These are phyloP conservation scores for Drosophila triauraria DNA, from an alignment of 1,140 invertebrate genomes.

Conservation along the genomic window DNA sequence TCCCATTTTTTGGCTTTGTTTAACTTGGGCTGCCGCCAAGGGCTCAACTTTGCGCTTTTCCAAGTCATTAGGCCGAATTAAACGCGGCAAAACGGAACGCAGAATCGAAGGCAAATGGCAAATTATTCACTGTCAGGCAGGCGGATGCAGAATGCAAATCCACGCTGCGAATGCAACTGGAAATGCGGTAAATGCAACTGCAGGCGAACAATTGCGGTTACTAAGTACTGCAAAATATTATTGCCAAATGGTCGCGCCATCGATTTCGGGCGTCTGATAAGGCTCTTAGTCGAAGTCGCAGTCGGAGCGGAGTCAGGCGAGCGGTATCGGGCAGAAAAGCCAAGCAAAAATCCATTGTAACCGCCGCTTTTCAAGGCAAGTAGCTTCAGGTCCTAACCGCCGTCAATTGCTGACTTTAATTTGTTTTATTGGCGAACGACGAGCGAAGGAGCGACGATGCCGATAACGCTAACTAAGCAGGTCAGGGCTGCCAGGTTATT, in stretches of 20 bases:
- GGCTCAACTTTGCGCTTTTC: constrained; percentile 71
- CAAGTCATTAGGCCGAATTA: constrained; percentile 73
- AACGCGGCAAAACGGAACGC: constrained; percentile 49
- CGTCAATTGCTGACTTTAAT: constrained; percentile 80
- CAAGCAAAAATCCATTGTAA: constrained; percentile 28
- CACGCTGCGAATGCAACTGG: constrained; percentile 35
- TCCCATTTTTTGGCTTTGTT: constrained; percentile 1
- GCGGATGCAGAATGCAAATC: constrained; percentile 51
- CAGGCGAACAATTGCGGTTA: constrained; percentile 52
- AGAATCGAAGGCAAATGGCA: constrained; percentile 71
- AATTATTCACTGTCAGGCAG: constrained; percentile 82
- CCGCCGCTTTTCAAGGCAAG: constrained; percentile 70
- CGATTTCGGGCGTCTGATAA: constrained; percentile 71
- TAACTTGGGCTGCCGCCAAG: constrained; percentile 37
- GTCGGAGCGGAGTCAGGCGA: constrained; percentile 36
- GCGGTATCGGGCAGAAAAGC: constrained; percentile 14
- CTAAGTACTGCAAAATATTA: constrained; percentile 67
- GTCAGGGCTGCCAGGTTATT: constrained; percentile 69
- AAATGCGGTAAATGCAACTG: constrained; percentile 34
- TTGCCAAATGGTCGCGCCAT: constrained; percentile 69
- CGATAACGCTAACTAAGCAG: constrained; percentile 77
- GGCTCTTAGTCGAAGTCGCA: constrained; percentile 9
- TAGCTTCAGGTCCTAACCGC: constrained; percentile 82
- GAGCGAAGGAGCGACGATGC: constrained; percentile 50
- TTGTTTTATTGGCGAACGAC: constrained; percentile 76